Evolutionary conservation across 2,113 vertebrate genomes (phyloP), one percentile per base, ranked within the genome.

Genomic region (Sapayoa aenigma): DNA sequence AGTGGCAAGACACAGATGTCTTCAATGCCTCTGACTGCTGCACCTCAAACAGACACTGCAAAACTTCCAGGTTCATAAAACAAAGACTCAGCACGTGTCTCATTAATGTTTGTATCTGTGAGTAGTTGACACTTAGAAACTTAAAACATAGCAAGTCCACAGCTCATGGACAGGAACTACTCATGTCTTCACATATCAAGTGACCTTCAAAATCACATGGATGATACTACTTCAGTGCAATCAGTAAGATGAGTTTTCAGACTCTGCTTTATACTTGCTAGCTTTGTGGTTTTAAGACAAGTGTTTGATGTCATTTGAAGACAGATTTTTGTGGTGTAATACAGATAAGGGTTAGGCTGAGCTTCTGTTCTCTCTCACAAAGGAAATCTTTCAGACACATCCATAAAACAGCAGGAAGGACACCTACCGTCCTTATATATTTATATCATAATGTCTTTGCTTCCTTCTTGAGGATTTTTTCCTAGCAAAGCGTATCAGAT

Each of bases 351-450:
- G 65, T 69, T 53, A 92, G 80, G 66, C 55, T 90, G 69, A 94
- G 73, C 60, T 92, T 58, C 90, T 90, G 73, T 76, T 93, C 85
- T 93, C 28, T n/a, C 88, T 89, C 80, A 82, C 86, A 89, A 84
- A 92, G 76, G 58, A 95, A 94, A 95, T 74, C 90, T 80, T 93
- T 94, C 86, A 94, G 88, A 93, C 39, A 16, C 56, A 47, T 85
- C 75, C 93, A 93, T 94, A 92, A 93, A 94, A 87, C 73, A 47
- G 79, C 94, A 95, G 95, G 92, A 96, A 96, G 94, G 93, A 96
- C 96, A 95, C 92, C 92, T 97, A 92, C 90, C 13, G 68, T 97
- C 92, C 95, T 92, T 88, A 92, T 23, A 35, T 44, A 95, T 95
- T 95, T 80, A 86, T 68, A 92, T 87, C 92, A 93, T 84, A 71